phyloP scores from a whole-genome alignment of 2,113 vertebrate species.

The Festucalex cinctus region DNA sequence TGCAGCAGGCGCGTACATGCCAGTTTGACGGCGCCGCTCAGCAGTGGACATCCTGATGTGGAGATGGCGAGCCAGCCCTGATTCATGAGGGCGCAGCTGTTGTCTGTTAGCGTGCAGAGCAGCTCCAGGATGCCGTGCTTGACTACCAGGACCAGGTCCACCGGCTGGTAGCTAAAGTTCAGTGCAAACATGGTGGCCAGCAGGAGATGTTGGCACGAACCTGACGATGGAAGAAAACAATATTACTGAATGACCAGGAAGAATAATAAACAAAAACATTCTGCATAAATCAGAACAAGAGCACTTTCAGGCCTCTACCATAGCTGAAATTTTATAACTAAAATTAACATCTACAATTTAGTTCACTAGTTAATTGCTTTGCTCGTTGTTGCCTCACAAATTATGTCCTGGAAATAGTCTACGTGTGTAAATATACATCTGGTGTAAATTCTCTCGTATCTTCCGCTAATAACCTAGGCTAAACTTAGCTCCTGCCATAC shows the following conservation, averaged over 20 bases:
- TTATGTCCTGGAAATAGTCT: too few species aligned
- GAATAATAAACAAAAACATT: background rate
- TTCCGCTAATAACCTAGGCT: too few species aligned
- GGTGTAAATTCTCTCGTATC: too few species aligned
- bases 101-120: slow-evolving; percentile 71
- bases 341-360: too few species aligned
- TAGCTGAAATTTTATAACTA: too few species aligned
- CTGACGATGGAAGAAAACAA: slow-evolving; percentile 39
- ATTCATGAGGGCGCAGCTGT: slow-evolving; percentile 72
- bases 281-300: too few species aligned
- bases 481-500: too few species aligned
- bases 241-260: background rate
- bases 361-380: too few species aligned
- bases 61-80: slow-evolving; percentile 75
- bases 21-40: slow-evolving; percentile 69
- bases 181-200: slow-evolving; percentile 77
- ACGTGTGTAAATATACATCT: too few species aligned
- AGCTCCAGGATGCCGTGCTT: slow-evolving; percentile 74
- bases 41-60: slow-evolving; percentile 62
- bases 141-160: slow-evolving; percentile 73
- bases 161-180: slow-evolving; percentile 74
- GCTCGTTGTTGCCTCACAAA: too few species aligned
- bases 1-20: slow-evolving; percentile 74
- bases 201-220: slow-evolving; percentile 74
- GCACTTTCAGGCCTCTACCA: too few species aligned